A percentile compares a stretch with the other conserved stretches of the same genome.
Evolutionary conservation across 2,113 vertebrate genomes (phyloP).

Genomic region (Copsychus sechellarum): DNA sequence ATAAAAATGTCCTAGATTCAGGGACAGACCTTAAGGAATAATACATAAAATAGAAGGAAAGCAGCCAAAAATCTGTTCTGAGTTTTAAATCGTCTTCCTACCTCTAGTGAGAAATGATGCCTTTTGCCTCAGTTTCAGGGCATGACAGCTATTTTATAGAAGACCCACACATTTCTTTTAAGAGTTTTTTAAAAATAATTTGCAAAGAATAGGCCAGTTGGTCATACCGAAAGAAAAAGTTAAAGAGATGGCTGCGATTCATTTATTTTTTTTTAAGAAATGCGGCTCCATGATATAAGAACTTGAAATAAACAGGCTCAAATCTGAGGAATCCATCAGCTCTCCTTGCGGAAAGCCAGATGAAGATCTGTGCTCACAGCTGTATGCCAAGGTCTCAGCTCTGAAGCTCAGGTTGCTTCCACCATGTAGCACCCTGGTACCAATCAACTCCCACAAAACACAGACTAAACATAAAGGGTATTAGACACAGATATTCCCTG

Average conservation of each 20-base stretch:
- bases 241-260: background rate
- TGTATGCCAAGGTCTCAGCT: background rate
- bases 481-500: background rate
- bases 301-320: background rate
- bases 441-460: background rate
- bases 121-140: background rate
- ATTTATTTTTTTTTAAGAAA: background rate
- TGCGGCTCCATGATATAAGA: background rate
- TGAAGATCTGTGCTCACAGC: background rate
- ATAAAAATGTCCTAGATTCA: conserved; percentile 37
- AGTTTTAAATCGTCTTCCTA: background rate
- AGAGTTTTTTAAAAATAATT: background rate
- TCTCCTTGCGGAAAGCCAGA: background rate
- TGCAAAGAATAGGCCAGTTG: background rate
- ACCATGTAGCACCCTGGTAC: background rate
- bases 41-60: conserved; percentile 27
- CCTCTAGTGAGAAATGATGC: background rate
- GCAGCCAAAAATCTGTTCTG: conserved; percentile 6
- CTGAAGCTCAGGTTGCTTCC: background rate
- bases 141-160: background rate
- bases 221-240: background rate
- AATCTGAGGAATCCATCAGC: background rate
- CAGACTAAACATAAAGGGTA: background rate
- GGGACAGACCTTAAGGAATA: conserved; percentile 32
- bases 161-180: background rate